Base-by-base conservation (phyloP, 1,140 invertebrate genomes). In the Pygmarrhopalites habei region DNA sequence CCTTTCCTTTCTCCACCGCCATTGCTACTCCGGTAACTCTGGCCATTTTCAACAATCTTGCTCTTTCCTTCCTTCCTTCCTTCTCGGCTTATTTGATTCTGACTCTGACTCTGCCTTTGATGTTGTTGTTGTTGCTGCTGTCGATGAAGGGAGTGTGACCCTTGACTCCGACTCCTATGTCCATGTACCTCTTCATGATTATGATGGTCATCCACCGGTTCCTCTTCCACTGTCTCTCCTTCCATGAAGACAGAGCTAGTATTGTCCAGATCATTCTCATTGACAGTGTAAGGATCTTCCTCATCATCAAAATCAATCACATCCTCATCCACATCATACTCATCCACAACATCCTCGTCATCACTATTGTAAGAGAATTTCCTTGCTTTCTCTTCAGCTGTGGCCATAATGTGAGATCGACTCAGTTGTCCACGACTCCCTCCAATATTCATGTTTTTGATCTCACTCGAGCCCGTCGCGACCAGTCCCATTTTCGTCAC, bases 241-340 rank as follows among this genome's bases (percentile, higher is more conserved):
- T 83, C 82, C 28, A 61, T 67, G 32, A 65, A 65, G 4, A 65
- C 52, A 49, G 62, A 65, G 46, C 58, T 59, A 5, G 21, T 39
- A 44, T 49, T 59, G 28, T 72, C 57, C 23, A 68, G 61, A 15
- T 62, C 63, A 35, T 68, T 58, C 19, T 64, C 64, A 26, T 66
- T 58, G n/a, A 47, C 66, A 57, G 26, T 47, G 39, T 21, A 58
- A 15, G 69, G 71, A 41, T 72, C 62, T 25, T 74, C 55, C 70
- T 77, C 66, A 73, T 79, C 60, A 73, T 72, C 66, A 75, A 77
- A 12, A 71, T 76, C 58, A 58, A 62, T 58, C 49, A 61, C 53
- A 52, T 68, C 60, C 49, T 71, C 47, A 17, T 71, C 67, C 58
- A 66, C 76, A 72, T 5, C 74, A 26, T 72, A 65, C 29, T 71